These are phyloP conservation scores for Tenthredo scrophulariae DNA, from an alignment of 2,888 invertebrate genomes.

Conservation along the genomic window DNA sequence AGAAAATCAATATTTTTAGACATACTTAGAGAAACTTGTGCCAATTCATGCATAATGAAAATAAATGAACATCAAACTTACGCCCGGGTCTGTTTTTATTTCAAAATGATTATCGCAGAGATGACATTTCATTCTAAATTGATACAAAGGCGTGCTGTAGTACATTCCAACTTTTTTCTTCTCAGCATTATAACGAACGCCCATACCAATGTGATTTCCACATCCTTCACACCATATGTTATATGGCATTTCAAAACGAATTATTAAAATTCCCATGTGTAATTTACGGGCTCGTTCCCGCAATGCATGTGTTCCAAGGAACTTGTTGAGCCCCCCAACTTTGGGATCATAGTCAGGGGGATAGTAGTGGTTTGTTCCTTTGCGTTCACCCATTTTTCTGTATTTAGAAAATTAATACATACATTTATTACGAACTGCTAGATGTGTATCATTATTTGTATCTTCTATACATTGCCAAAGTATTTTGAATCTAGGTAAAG, in stretches of 20 bases:
- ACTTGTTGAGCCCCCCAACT: slow-evolving; percentile 96
- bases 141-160: slow-evolving; percentile 97
- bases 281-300: slow-evolving; percentile 98
- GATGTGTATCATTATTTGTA: background rate
- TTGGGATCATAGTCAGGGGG: slow-evolving; percentile 99
- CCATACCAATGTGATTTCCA: slow-evolving; percentile 99
- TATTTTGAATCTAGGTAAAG: background rate
- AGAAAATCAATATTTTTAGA: slow-evolving; percentile 7
- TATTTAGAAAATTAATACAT: slow-evolving; percentile 12
- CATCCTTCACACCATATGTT: slow-evolving; percentile 99
- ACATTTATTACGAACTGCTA: background rate
- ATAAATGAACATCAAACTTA: slow-evolving; percentile 78
- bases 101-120: slow-evolving; percentile 98
- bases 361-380: slow-evolving; percentile 98
- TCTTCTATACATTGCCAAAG: background rate
- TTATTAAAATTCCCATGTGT: slow-evolving; percentile 95
- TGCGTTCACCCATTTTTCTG: slow-evolving; percentile 95
- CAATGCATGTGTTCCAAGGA: slow-evolving; percentile 95
- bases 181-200: slow-evolving; percentile 97
- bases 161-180: slow-evolving; percentile 98
- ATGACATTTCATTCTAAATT: slow-evolving; percentile 99
- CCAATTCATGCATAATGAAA: slow-evolving; percentile 12
- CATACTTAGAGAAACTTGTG: slow-evolving; percentile 25
- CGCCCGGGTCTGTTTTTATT: slow-evolving; percentile 98
- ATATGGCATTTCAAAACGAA: slow-evolving; percentile 99